Conservation (phyloP, 2,888 invertebrate species). For the Abrostola triplasia region DNA sequence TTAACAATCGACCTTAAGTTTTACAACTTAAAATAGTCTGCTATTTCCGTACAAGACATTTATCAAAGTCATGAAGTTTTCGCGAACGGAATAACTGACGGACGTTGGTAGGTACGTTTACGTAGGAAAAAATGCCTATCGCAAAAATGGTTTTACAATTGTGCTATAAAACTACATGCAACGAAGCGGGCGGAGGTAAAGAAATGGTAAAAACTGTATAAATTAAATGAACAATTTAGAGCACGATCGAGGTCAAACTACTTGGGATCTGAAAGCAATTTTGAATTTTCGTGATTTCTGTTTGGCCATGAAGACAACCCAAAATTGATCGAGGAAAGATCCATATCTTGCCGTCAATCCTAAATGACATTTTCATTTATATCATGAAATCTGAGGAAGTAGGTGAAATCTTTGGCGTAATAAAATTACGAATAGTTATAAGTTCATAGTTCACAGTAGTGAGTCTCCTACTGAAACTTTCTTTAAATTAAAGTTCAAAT, state of each 20-base stretch:
- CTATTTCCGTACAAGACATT: conserved; percentile 55
- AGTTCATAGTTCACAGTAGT: no score
- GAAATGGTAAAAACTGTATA: background rate
- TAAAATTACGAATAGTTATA: no score
- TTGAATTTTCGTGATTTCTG: no score
- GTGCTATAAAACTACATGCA: conserved; percentile 18
- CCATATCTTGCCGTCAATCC: no score
- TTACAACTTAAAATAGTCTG: conserved; percentile 57
- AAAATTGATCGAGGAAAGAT: no score
- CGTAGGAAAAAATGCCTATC: conserved; percentile 11
- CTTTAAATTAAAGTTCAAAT: no score
- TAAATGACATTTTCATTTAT: no score
- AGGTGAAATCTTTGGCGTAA: no score
- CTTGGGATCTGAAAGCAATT: no score
- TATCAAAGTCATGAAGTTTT: conserved; percentile 52
- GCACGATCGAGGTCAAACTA: background rate
- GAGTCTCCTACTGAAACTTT: no score
- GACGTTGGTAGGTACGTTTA: conserved; percentile 4
- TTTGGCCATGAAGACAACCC: no score
- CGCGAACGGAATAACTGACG: conserved; percentile 27
- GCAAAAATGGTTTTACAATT: conserved; percentile 12
- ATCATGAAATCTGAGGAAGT: no score
- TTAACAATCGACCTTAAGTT: conserved; percentile 60
- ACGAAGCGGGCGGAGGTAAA: background rate
- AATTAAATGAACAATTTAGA: conserved; percentile 5